Base-by-base conservation (phyloP, 2,797 vertebrate genomes). In the Danio kyathit region DNA sequence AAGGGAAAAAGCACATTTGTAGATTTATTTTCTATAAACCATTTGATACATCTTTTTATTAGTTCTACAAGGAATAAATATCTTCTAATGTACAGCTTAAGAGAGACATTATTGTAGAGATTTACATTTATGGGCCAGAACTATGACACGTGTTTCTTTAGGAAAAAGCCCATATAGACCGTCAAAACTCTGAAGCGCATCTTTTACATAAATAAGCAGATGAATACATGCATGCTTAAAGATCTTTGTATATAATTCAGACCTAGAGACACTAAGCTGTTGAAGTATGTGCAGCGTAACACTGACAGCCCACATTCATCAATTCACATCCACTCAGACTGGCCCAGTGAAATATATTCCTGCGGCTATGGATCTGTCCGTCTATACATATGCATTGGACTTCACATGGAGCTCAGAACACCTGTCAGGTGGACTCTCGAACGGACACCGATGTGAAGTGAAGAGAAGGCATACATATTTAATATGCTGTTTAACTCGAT, bases 211-310 rank as follows among this genome's bases (percentile, higher is more conserved):
- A 65, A 74, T 80, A 86, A 80, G 21, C 64, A 80, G 80, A 82
- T 59, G 79, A 86, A 86, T 84, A 83, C 82, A 84, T 86, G 81
- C 80, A 87, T 82, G 76, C 84, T 79, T 82, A 29, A 74, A 40
- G 60, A 80, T 73, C 77, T 67, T 21, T 29, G 76, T 79, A 76
- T 82, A 57, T 78, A 82, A 81, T 84, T 66, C 80, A 83, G 83
- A 85, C 78, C 84, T 51, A 86, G 85, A 79, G 52, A 67, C 54
- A 69, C 65, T 76, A 73, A 85, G 64, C 54, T 40, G 46, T 74
- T 83, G 86, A 85, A 81, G 83, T 82, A 83, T 82, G 81, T 70
- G 74, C 12, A 82, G 76, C 75, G 21, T 46, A 67, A 76, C 63
- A 51, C 52, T 78, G 85, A 87, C 74, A 82, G 84, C 78, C 46